Conservation (phyloP, 1,140 invertebrate species). For the Bombus pascuorum region DNA sequence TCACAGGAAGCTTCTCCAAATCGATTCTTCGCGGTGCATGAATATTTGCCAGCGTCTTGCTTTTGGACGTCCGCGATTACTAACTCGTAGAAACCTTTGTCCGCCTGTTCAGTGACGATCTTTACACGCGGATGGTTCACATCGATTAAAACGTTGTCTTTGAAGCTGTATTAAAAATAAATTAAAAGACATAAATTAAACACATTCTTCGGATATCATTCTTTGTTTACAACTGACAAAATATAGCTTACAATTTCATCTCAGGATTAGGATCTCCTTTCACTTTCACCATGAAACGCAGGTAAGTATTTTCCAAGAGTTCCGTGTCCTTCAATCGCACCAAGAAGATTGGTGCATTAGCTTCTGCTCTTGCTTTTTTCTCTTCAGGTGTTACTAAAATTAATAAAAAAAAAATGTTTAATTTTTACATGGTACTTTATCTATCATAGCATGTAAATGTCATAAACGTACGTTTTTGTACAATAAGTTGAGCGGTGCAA, state of each 20-base stretch:
- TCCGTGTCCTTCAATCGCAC: constrained; percentile 93
- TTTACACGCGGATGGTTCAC: constrained; percentile 87
- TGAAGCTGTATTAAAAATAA: constrained; percentile 86
- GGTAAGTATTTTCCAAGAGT: constrained; percentile 92
- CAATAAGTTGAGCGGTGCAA: constrained; percentile 92
- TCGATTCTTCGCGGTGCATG: constrained; percentile 93
- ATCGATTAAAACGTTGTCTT: constrained; percentile 89
- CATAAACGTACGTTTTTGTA: constrained; percentile 89
- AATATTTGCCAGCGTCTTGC: constrained; percentile 93
- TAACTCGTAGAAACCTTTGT: constrained; percentile 94
- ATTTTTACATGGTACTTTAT: neutral
- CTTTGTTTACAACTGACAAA: neutral
- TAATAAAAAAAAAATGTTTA: neutral
- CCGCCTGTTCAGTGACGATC: constrained; percentile 89
- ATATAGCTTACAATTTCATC: constrained; percentile 90
- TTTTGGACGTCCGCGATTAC: constrained; percentile 92
- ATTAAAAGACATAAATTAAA: neutral
- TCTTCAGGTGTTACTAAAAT: constrained; percentile 88
- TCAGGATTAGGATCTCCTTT: constrained; percentile 93
- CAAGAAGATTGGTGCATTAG: constrained; percentile 90
- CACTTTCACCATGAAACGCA: constrained; percentile 95
- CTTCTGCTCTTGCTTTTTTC: constrained; percentile 86
- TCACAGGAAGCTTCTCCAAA: constrained; percentile 90
- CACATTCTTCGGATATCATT: neutral
- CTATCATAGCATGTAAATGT: neutral